phyloP scores from a whole-genome alignment of 2,888 invertebrate species.

The Polymixis flavicincta region DNA sequence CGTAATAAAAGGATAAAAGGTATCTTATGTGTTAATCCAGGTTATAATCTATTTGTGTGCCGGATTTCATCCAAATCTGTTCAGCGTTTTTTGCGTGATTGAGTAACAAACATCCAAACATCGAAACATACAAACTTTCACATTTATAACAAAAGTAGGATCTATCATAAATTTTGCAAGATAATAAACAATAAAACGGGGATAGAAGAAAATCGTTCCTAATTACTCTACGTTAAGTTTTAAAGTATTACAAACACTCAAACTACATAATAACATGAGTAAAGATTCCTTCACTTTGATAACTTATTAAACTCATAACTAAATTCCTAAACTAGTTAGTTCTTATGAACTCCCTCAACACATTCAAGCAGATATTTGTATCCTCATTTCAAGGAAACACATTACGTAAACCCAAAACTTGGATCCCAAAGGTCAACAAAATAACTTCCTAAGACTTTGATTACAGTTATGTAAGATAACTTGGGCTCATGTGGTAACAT shows the following conservation, averaged over 20 bases:
- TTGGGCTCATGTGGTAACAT: neutral
- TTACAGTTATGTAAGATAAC: conserved; percentile 2
- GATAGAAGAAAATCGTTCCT: neutral
- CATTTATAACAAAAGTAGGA: too few species aligned
- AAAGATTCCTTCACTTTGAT: conserved; percentile 7
- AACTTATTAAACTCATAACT: conserved; percentile 24
- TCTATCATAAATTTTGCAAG: neutral
- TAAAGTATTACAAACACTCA: neutral
- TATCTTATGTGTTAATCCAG: too few species aligned
- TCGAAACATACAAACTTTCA: too few species aligned
- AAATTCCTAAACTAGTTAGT: conserved; percentile 27
- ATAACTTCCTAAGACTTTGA: conserved; percentile 43
- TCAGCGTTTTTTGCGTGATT: too few species aligned
- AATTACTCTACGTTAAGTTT: too few species aligned
- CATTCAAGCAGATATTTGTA: conserved; percentile 31
- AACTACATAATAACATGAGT: neutral
- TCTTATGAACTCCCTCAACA: conserved; percentile 9
- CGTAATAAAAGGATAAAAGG: too few species aligned
- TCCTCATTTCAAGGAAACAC: conserved; percentile 20
- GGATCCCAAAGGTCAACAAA: conserved; percentile 45
- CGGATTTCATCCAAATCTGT: too few species aligned
- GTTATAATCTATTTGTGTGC: too few species aligned
- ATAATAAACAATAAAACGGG: neutral
- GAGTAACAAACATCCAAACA: too few species aligned
- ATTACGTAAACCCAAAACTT: conserved; percentile 47